Evolutionary conservation across 2,113 vertebrate species (phyloP).

Genomic region (Periophthalmodon schlosseri): DNA sequence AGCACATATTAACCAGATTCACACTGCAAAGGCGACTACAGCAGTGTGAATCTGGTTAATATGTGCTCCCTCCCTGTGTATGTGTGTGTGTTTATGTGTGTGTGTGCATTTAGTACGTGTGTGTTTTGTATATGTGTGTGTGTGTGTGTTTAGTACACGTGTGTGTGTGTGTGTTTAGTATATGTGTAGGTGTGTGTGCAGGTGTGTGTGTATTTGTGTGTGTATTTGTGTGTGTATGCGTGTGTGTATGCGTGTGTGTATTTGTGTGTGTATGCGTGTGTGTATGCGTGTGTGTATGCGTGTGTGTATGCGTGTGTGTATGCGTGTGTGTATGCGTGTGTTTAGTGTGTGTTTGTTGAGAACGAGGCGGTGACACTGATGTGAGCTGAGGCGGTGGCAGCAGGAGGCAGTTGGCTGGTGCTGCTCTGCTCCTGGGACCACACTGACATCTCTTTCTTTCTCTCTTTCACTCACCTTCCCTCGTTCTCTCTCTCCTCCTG

Average conservation of each 20-base stretch:
- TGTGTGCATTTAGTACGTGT: too few species aligned
- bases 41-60: constrained; percentile 27
- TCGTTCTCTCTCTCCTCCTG: constrained; percentile 1
- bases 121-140: background rate
- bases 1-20: too few species aligned
- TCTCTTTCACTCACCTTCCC: constrained; percentile 2
- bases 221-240: too few species aligned
- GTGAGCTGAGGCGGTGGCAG: constrained; percentile 42
- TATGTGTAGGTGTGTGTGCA: background rate
- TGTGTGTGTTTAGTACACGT: background rate
- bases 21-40: too few species aligned
- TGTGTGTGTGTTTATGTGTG: constrained; percentile 2
- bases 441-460: constrained; percentile 30
- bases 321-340: too few species aligned
- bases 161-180: background rate
- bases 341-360: too few species aligned
- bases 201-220: too few species aligned
- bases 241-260: constrained; percentile 5
- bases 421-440: constrained; percentile 24
- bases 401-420: constrained; percentile 31
- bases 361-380: constrained; percentile 36
- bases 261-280: too few species aligned
- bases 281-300: too few species aligned
- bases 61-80: too few species aligned
- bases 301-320: constrained; percentile 7